Conservation (phyloP, 2,888 invertebrate genomes). For the Selenia dentaria region DNA sequence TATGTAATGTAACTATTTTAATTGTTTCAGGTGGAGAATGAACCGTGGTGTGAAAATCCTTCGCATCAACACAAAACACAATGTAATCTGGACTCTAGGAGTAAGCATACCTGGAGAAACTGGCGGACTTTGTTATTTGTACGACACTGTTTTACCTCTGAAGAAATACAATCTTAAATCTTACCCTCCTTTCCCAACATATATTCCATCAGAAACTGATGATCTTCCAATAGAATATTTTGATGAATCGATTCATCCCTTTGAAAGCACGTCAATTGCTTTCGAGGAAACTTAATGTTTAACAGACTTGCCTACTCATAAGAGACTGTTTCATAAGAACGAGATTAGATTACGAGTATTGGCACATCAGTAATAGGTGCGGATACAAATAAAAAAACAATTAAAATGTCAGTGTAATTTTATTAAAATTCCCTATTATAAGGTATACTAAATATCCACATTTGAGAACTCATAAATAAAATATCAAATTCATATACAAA, state of each 20-base stretch:
- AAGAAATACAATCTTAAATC: slow-evolving; percentile 71
- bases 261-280: slow-evolving; percentile 88
- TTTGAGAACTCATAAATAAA: slow-evolving; percentile 8
- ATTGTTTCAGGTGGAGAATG: slow-evolving; percentile 21
- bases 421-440: slow-evolving; percentile 25
- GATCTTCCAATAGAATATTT: slow-evolving; percentile 89
- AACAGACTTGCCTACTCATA: too few species aligned
- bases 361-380: neutral
- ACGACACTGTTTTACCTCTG: slow-evolving; percentile 90
- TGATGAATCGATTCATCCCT: slow-evolving; percentile 90
- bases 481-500: slow-evolving; percentile 9
- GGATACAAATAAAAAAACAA: neutral
- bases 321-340: neutral
- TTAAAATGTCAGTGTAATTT: slow-evolving; percentile 2
- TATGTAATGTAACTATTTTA: too few species aligned
- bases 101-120: slow-evolving; percentile 92
- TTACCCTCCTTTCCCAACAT: slow-evolving; percentile 92
- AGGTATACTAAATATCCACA: slow-evolving; percentile 17
- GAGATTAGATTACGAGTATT: neutral
- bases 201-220: slow-evolving; percentile 76
- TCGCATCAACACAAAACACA: slow-evolving; percentile 97
- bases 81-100: slow-evolving; percentile 95
- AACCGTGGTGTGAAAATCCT: slow-evolving; percentile 90
- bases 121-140: slow-evolving; percentile 91
- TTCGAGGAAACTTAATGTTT: slow-evolving; percentile 77